Evolutionary conservation across 1,140 invertebrate species (phyloP), one percentile per base, ranked within the genome.

Genomic region (Nasonia giraulti): DNA sequence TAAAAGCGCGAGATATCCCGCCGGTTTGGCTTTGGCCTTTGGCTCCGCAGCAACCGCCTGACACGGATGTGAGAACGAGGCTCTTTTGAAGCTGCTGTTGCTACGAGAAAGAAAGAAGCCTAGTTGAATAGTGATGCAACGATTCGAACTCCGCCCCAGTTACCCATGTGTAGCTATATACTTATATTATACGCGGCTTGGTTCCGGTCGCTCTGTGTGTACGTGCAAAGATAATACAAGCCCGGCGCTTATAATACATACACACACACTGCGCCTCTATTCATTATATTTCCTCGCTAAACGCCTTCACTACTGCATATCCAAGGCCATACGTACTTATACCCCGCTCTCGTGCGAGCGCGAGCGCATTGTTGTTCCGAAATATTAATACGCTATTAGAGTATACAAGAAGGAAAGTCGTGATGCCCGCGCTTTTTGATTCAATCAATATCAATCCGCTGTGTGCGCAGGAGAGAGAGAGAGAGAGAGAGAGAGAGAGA

Each of bases 111-210:
- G 33, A 40, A 44, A 83, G 27, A 66, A 50, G 79, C 44, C 77
- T 78, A 85, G 82, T 83, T 40, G 71, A 73, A 55, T 20, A 71
- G 50, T 91, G 91, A 90, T 90, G 91, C 88, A 91, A 91, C 87
- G 17, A 4, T 6, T 17, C 86, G 81, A 90, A 90, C 91, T 91
- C 90, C 91, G 90, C 91, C 91, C 91, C 87, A 90, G 90, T 90
- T 91, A 90, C 90, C 87, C 87, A 85, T 85, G 84, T 87, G 85
- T 82, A 81, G 27, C 27, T 83, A 27, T 31, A 66, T n/a, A 62
- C 55, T 62, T n/a, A 62, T 75, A 12, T 62, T n/a, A 62, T 75
- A 12, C 40, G 44, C 31, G 31, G 23, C 44, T 79, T 75, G 69
- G 55, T 80, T 85, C 69, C 83, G 78, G 83, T 76, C 78, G 83